Evolutionary conservation across 2,797 vertebrate genomes (phyloP), one percentile per base, ranked within the genome.

Genomic region (Neomorphus geoffroyi): DNA sequence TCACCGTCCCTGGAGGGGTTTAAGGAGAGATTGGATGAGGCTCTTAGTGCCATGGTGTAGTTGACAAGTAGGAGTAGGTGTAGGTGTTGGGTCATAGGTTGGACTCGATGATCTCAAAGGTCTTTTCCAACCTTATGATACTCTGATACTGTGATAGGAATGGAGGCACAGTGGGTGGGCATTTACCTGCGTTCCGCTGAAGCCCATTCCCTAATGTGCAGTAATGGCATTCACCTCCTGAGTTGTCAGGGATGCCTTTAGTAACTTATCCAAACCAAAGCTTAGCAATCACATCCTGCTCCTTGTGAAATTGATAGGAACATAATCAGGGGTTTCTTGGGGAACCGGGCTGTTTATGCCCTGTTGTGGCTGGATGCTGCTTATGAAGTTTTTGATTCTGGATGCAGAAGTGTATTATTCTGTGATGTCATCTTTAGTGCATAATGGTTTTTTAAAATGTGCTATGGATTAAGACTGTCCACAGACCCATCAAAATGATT

Each of bases 401-500:
- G 65, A 17, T 14, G 18, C 48, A 54, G 28, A 82, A 84, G 13
- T 87, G 53, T 35, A 51, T 86, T 67, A 56, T 57, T 86, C 86
- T 86, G 85, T 87, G 78, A 80, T 90, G 45, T 82, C 37, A 65
- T 86, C 80, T 88, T 88, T 50, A 84, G 45, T 45, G 57, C 56
- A 56, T 78, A 93, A 93, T 65, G 60, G 74, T 91, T 23, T 82
- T 93, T 95, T 80, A 67, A 92, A 78, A 43, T 51, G 41, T 80
- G 43, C 30, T 88, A 45, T 84, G 78, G 91, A 92, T 92, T 90
- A 89, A 80, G 65, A 60, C 61, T 92, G 45, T 45, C 22, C 83
- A 69, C 19, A 81, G 30, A 58, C 50, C 32, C 74, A 77, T 88
- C 94, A 82, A 65, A 92, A 93, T 88, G 45, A 74, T 91, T 88